Conservation (phyloP, 2,797 vertebrate species). For the Lophotriccus pileatus region DNA sequence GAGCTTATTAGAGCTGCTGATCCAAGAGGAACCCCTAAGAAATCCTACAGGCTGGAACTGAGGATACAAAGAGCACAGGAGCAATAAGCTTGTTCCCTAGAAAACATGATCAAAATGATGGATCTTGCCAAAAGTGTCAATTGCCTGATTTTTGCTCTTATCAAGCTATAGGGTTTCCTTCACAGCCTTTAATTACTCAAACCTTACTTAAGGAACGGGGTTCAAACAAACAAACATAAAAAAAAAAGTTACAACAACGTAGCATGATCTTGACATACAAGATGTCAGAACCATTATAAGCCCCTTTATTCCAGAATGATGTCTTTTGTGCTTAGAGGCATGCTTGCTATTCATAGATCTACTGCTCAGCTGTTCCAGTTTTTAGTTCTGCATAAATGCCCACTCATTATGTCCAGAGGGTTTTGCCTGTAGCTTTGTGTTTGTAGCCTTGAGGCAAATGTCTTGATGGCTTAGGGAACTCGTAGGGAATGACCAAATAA, state of each 20-base stretch:
- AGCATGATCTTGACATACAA: conserved; percentile 71
- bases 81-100: background rate
- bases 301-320: conserved; percentile 64
- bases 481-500: conserved; percentile 72
- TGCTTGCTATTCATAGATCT: conserved; percentile 75
- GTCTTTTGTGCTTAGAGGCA: conserved; percentile 74
- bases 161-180: background rate
- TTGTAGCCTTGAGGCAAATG: conserved; percentile 78
- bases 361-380: conserved; percentile 78
- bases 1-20: background rate
- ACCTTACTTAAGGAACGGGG: conserved; percentile 29
- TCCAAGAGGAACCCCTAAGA: background rate
- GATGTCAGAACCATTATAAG: conserved; percentile 75
- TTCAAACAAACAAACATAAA: conserved; percentile 62
- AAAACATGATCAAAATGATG: conserved; percentile 3
- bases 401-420: conserved; percentile 77
- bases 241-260: conserved; percentile 67
- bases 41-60: background rate
- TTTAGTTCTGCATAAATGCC: conserved; percentile 79
- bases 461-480: conserved; percentile 77
- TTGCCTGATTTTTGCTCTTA: conserved; percentile 1
- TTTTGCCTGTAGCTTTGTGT: conserved; percentile 78
- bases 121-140: conserved; percentile 18
- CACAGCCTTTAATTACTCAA: conserved; percentile 51
- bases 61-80: background rate